Percentiles rank a stretch among this genome's conserved stretches.
phyloP scores from a whole-genome alignment of 2,888 invertebrate genomes.

The Halictus ligatus region DNA sequence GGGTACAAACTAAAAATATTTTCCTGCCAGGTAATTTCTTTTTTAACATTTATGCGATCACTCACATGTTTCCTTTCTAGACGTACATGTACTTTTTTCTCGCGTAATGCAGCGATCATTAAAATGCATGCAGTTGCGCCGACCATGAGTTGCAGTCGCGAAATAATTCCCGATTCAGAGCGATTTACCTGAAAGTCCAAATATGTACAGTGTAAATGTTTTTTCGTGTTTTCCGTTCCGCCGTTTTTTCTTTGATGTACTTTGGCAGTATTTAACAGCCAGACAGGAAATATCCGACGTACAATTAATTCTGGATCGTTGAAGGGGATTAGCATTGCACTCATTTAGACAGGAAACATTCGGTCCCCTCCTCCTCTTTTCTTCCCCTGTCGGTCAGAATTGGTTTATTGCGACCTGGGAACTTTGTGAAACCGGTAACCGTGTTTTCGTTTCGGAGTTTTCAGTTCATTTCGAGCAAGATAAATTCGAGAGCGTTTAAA shows the following conservation, averaged over 20 bases:
- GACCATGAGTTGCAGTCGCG: background rate
- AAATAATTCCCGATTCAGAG: slow-evolving; percentile 16
- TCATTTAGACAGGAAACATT: slow-evolving; percentile 5
- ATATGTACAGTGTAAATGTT: slow-evolving; percentile 32
- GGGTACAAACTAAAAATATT: background rate
- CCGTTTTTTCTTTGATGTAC: background rate
- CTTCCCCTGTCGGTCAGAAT: background rate
- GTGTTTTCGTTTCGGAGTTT: background rate
- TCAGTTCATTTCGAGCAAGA: background rate
- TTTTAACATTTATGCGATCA: background rate
- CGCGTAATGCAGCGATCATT: background rate
- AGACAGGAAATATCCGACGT: slow-evolving; percentile 18
- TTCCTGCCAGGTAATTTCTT: background rate
- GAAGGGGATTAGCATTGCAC: slow-evolving; percentile 36
- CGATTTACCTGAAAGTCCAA: slow-evolving; percentile 14
- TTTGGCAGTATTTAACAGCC: slow-evolving; percentile 11
- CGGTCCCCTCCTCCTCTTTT: background rate
- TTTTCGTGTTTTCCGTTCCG: slow-evolving; percentile 2
- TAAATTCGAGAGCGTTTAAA: background rate
- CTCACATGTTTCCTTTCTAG: background rate
- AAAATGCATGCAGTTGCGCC: background rate
- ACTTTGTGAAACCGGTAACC: background rate
- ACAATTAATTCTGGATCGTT: slow-evolving; percentile 37
- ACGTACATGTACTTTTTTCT: background rate
- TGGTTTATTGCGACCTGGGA: background rate